A percentile compares a stretch with the other conserved stretches of the same genome.
Conservation (phyloP, 1,140 invertebrate species). For the Apis florea region DNA sequence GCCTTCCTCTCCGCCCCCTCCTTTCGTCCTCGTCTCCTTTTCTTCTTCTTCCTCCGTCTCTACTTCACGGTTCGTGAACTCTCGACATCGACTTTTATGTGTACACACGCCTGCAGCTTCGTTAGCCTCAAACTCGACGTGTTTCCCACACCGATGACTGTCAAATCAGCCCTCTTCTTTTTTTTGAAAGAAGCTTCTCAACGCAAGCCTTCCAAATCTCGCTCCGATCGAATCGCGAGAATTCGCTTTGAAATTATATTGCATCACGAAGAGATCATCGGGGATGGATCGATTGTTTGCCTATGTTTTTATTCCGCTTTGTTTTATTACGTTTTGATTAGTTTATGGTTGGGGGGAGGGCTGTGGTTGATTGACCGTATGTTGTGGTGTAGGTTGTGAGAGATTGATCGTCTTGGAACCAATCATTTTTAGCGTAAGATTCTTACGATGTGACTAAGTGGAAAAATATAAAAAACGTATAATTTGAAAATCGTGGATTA, state of each 20-base stretch:
- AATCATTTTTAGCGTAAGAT: too few relatives aligned
- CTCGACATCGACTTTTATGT: slow-evolving; percentile 59
- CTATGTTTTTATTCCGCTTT: too few relatives aligned
- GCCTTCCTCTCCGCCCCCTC: slow-evolving; percentile 2
- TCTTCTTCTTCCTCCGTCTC: slow-evolving; percentile 9
- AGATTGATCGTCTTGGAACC: too few relatives aligned
- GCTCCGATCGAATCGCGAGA: background rate
- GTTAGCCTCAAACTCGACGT: slow-evolving; percentile 56
- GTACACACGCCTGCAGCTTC: slow-evolving; percentile 63
- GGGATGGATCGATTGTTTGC: too few relatives aligned
- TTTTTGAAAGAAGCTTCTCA: slow-evolving; percentile 16
- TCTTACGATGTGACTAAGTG: too few relatives aligned
- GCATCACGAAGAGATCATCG: too few relatives aligned
- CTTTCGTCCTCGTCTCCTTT: background rate
- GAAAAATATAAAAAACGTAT: too few relatives aligned
- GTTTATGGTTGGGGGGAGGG: too few relatives aligned
- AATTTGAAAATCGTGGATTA: too few relatives aligned
- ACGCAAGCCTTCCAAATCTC: background rate
- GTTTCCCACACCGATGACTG: slow-evolving; percentile 59
- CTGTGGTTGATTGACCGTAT: too few relatives aligned
- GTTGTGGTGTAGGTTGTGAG: too few relatives aligned
- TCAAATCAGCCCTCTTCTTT: slow-evolving; percentile 42
- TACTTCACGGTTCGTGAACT: slow-evolving; percentile 61
- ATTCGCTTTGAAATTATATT: background rate
- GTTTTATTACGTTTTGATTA: too few relatives aligned